Conservation (phyloP, 2,113 vertebrate genomes). For the Steatornis caripensis region DNA sequence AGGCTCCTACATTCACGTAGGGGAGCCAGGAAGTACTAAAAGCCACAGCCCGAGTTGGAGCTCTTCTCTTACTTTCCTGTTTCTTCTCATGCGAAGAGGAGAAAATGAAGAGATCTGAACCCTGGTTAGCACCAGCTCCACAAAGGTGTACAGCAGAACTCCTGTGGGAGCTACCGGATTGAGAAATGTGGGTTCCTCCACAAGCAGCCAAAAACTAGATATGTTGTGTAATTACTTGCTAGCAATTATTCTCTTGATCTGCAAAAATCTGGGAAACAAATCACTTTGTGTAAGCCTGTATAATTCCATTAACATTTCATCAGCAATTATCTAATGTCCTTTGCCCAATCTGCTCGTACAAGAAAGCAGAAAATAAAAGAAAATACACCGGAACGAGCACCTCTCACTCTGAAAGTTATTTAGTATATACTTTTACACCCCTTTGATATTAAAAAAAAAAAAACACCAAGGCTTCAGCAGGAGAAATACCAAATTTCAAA, state of each 20-base stretch:
- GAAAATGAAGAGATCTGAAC: background rate
- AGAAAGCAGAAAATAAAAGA: background rate
- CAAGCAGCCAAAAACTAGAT: background rate
- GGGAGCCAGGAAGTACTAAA: background rate
- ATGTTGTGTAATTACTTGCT: background rate
- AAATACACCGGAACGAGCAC: background rate
- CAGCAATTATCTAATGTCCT: background rate
- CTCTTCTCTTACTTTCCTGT: background rate
- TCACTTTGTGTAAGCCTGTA: background rate
- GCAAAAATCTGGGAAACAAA: background rate
- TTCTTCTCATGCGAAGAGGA: background rate
- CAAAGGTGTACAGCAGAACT: background rate
- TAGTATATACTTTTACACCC: background rate
- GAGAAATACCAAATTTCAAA: background rate
- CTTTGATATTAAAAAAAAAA: background rate
- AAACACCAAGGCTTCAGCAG: background rate
- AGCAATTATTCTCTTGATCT: background rate
- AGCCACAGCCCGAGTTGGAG: background rate
- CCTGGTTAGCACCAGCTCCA: background rate
- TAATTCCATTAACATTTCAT: background rate
- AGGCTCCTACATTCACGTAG: accelerated
- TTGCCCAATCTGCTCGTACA: background rate
- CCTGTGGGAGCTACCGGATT: background rate
- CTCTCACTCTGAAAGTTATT: background rate
- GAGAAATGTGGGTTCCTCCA: background rate